Conservation (phyloP, 2,888 invertebrate genomes). For the Carpatolechia fugitivella region DNA sequence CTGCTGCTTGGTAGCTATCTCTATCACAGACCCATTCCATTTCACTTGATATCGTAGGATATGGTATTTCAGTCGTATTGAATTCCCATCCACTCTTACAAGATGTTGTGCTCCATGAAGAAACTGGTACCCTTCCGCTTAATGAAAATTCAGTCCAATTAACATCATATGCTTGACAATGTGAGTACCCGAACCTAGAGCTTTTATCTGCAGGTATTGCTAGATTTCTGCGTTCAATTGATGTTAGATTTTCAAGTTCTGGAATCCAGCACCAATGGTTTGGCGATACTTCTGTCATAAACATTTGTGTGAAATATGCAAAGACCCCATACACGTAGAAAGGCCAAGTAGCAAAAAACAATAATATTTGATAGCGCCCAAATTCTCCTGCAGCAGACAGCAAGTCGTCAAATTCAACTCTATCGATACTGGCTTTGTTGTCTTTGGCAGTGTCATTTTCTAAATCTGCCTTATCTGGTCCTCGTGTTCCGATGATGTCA, state of each 20-base stretch:
- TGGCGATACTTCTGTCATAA: slow-evolving; percentile 45
- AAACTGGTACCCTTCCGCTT: slow-evolving; percentile 34
- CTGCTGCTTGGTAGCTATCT: slow-evolving; percentile 53
- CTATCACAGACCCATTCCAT: slow-evolving; percentile 56
- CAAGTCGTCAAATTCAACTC: slow-evolving; percentile 44
- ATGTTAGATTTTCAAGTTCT: slow-evolving; percentile 42
- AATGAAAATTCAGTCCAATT: slow-evolving; percentile 50
- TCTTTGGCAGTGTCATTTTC: background rate
- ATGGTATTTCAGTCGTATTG: slow-evolving; percentile 53
- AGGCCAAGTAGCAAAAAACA: slow-evolving; percentile 41
- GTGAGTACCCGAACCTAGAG: slow-evolving; percentile 46
- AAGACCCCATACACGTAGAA: slow-evolving; percentile 44
- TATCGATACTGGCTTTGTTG: slow-evolving; percentile 21
- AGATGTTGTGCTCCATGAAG: slow-evolving; percentile 40
- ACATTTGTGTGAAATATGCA: slow-evolving; percentile 43
- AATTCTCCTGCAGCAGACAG: slow-evolving; percentile 44
- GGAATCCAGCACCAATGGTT: slow-evolving; percentile 51
- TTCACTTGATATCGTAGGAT: slow-evolving; percentile 54
- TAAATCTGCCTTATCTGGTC: slow-evolving; percentile 6
- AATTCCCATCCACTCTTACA: slow-evolving; percentile 59
- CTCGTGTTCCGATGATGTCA: slow-evolving; percentile 13
- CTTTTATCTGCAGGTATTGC: slow-evolving; percentile 39
- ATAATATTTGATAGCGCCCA: slow-evolving; percentile 40
- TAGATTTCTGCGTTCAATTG: slow-evolving; percentile 36
- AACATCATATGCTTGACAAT: slow-evolving; percentile 41